Evolutionary conservation across 92 coral and sea anemone genomes (phyloP), one percentile per base, ranked within the genome.

Genomic region (Phenganax marumi): DNA sequence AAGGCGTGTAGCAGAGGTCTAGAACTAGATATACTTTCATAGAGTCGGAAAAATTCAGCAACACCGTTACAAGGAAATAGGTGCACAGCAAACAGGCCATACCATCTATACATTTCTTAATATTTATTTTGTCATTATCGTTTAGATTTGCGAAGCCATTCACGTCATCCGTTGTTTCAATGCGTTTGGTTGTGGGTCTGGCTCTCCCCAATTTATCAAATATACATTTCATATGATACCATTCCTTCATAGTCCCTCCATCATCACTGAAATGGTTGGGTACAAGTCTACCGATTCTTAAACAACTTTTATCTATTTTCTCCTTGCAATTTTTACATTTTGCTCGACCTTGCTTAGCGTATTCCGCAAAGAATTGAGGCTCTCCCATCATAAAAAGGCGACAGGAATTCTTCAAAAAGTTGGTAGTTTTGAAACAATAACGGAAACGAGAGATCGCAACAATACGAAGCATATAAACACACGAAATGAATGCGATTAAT

Each of bases 161-260:
- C 85, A 95, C 53, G 60, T 95, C 98, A 46, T 83, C 84, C 16
- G 88, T 89, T 73, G 84, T 70, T 65, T 92, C 93, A n/a, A 92
- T 95, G 84, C 79, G 92, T 86, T 84, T 90, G 0, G 98, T 92
- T 24, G 98, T 92, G 7, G 93, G 85, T 17, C 98, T 80, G 11
- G 98, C 97, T 64, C 98, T 87, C 19, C 92, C 81, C 49, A 95
- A 75, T 11, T 92, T 47, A 25, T 92, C 97, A 77, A 95, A 95
- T 18, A 95, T 92, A 57, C 98, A 95, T 24, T 84, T 84, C 7
- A 89, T 90, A 56, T 95, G 98, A 66, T 95, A 90, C 98, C 98
- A 95, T 19, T 95, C 97, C 68, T 95, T 95, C 98, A 92, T 95
- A 76, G 85, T 88, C 46, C 96, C 96, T 24, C 97, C 97, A 61